phyloP scores from a whole-genome alignment of 2,888 invertebrate species.

The Morpho achilles region DNA sequence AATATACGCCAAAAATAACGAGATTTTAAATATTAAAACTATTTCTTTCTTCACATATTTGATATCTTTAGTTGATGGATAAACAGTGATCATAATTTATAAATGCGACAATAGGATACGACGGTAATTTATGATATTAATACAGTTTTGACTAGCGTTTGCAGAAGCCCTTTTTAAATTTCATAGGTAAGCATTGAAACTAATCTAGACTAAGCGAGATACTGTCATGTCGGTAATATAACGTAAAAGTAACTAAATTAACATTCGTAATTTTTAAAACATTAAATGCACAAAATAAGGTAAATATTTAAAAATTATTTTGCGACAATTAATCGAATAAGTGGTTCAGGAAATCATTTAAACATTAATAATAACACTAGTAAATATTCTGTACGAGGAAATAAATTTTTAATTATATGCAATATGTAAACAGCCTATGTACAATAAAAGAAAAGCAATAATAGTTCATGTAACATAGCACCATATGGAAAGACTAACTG shows the following conservation, averaged over 20 bases:
- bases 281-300: not conserved
- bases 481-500: constrained; percentile 24
- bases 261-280: not conserved
- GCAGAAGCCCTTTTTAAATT: not conserved
- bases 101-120: no score
- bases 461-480: constrained; percentile 21
- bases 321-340: not conserved
- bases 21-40: no score
- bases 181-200: constrained; percentile 1
- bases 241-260: constrained; percentile 3
- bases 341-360: no score
- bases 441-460: constrained; percentile 16
- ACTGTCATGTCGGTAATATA: constrained; percentile 33
- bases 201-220: constrained; percentile 2
- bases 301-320: not conserved
- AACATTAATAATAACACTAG: no score
- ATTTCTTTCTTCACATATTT: no score
- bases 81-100: no score
- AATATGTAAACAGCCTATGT: constrained; percentile 19
- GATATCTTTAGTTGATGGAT: no score
- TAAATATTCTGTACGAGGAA: constrained; percentile 5
- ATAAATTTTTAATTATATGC: constrained; percentile 7
- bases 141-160: not conserved
- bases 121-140: no score
- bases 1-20: no score